Evolutionary conservation across 2,888 invertebrate genomes (phyloP), one percentile per base, ranked within the genome.

Genomic region (Amphipoea lucens): DNA sequence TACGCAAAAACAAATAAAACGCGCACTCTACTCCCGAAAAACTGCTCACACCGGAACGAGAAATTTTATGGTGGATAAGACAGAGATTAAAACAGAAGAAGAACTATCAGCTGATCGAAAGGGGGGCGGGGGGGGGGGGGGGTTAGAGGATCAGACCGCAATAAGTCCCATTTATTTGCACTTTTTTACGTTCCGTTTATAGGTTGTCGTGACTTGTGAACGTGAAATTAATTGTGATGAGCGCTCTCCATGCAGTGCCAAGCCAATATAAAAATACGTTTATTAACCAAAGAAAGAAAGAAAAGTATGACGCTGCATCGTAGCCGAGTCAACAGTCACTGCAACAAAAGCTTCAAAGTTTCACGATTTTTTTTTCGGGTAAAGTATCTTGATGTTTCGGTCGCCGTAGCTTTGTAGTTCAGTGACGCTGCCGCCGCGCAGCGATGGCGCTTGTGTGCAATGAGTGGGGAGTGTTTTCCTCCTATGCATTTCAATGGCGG

Each of bases 341-440:
- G 7, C 36, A 71, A 9, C 17, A 48, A 36, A 71, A 9, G 17
- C 5, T 23, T 23, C 14, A 20, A 60, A 12, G 7, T 5, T 20
- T 23, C 42, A 12, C 36, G 2, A 36, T 60, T 60, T 76, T 78
- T 76, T 23, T 51, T 63, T 63, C 17, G 14, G 12, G 36, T 6
- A 51, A 78, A 63, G 62, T 63, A 29, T 29, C 78, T 29, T 1
- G 78, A 51, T 23, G 78, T n/a, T 51, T 76, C n/a, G 17, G 62
- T 63, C n/a, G 78, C 7, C 29, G 78, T 76, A 78, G 60, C 4
- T 78, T 42, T 40, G 29, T n/a, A 72, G 74, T 54, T 74, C 12
- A 14, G n/a, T 2, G 62, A 40, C 48, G 29, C 40, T 17, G 29
- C 62, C 78, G 40, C 42, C 51, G 17, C 42, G 29, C 51, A 23